Evolutionary conservation across 2,113 vertebrate species (phyloP), one percentile per base, ranked within the genome.

Genomic region (Lagopus muta): DNA sequence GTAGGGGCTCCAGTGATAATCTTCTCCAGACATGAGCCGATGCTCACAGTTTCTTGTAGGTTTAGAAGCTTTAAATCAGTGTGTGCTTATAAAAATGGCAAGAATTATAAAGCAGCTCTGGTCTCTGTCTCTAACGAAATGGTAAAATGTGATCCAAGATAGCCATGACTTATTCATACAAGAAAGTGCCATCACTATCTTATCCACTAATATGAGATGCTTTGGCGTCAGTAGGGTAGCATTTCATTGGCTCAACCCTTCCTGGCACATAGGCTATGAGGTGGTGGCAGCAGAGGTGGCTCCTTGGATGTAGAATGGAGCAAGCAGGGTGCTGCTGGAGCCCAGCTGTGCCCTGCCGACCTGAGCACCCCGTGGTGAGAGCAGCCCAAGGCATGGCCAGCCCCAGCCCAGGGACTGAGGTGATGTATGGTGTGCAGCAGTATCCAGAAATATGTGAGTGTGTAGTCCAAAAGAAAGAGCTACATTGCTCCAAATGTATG

Each of bases 71-170:
- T 43, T 77, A 86, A 77, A 78, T 86, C 62, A 70, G 14, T 8
- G 45, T 72, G 54, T 93, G 75, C 74, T 61, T 82, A 65, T 73
- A 86, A 76, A 84, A 88, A 24, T 47, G 32, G 19, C 50, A 48
- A 38, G 66, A 72, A 3, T 60, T 13, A 52, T 50, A 82, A 82
- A 22, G 27, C 12, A 62, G 5, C 45, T 83, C 65, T 1, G 4
- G 50, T 40, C 54, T 72, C 52, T 32, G 27, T 38, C 57, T 88
- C 73, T 62, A 57, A 58, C 16, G 8, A 45, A 3, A 2, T 22
- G 42, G 32, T 69, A 91, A 82, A 86, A 80, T 84, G n/a, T 75
- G 48, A 67, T 54, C 36, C 10, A 24, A 72, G 52, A 10, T 27
- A 74, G 15, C 55, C 32, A 25, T 64, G 70, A 72, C 72, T 80